phyloP scores from a whole-genome alignment of 2,797 vertebrate species.

The Setipinna tenuifilis region DNA sequence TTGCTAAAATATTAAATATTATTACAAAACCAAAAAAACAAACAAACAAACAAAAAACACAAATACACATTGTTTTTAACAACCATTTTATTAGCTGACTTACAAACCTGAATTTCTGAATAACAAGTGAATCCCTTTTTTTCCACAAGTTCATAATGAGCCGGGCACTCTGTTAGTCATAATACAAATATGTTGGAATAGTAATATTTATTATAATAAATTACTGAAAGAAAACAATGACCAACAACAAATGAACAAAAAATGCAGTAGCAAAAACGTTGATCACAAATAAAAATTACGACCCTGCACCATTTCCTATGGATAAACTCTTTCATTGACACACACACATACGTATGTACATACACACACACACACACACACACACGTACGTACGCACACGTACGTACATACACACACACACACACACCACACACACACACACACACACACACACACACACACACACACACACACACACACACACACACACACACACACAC shows the following conservation, averaged over 20 bases:
- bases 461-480: neutral
- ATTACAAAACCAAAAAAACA: too few relatives aligned
- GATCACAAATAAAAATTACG: neutral
- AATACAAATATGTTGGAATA: slow-evolving; percentile 9
- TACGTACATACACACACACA: neutral
- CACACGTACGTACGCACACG: neutral
- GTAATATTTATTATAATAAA: slow-evolving; percentile 21
- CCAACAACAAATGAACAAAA: neutral
- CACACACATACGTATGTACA: neutral
- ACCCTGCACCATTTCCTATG: neutral
- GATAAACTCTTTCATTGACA: neutral
- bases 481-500: neutral
- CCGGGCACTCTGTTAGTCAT: neutral
- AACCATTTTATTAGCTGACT: slow-evolving; percentile 15
- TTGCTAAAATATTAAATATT: neutral
- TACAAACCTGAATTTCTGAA: slow-evolving; percentile 19
- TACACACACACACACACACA: neutral
- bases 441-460: neutral
- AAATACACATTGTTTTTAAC: neutral
- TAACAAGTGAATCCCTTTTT: slow-evolving; percentile 19
- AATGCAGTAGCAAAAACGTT: slow-evolving; percentile 22
- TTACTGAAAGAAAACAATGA: slow-evolving; percentile 20
- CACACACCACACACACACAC: neutral
- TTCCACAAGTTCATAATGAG: slow-evolving; percentile 5
- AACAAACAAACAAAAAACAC: neutral